Evolutionary conservation across 2,113 vertebrate genomes (phyloP), one percentile per base, ranked within the genome.

Genomic region (Amphiprion ocellaris): DNA sequence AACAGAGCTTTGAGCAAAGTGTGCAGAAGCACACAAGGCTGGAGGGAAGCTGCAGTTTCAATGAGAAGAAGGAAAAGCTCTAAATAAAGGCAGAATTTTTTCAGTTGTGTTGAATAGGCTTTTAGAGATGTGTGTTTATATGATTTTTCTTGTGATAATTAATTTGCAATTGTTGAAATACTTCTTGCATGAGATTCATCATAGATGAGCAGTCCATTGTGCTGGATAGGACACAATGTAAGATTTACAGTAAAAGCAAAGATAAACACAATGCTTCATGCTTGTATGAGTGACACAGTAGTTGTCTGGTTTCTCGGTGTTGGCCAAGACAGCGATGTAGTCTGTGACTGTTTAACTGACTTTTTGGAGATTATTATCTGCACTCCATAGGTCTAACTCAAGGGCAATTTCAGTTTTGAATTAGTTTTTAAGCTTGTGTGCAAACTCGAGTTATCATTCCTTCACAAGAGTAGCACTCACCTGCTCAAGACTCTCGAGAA

Each of bases 361-460:
- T 60, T 58, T 21, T 24, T 10, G 37, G 44, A 23, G 59, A 66
- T 19, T 58, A 60, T 71, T 50, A 72, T 68, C 49, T 50, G 74
- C 74, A 26, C 47, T 71, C 39, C 58, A 61, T 37, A 33, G 54
- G 54, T 63, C 75, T 58, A 37, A 83, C 77, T 65, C 49, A 41
- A 67, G 60, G 39, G 12, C 58, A 67, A 9, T 23, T 39, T 52
- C 47, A 41, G 58, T n/a, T 52, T 60, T 53, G 55, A 82, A 82
- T 74, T 62, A 33, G 39, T 70, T 78, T 74, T 60, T 33, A 53
- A 66, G 52, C 47, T 62, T 63, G 58, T 56, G 39, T 59, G 52
- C 56, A 70, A 76, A 83, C 61, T 21, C 0, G 7, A 59, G 74
- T 69, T 65, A 69, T 84, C 21, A 58, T 53, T 79, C 53, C 44